phyloP scores from a whole-genome alignment of 2,113 vertebrate genomes.

The Aegotheles bennettii region DNA sequence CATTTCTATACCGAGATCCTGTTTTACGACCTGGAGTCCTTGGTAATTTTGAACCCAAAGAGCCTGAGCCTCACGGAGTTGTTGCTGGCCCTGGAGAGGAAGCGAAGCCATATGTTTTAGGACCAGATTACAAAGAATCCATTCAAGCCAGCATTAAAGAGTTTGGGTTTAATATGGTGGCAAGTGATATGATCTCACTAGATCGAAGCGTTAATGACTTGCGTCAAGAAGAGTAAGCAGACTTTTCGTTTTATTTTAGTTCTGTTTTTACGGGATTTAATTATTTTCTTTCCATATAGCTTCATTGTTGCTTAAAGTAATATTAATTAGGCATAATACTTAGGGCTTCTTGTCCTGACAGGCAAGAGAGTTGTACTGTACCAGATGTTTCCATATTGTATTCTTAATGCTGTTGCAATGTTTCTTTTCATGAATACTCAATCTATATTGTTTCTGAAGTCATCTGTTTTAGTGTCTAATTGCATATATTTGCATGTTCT shows the following conservation, averaged over 20 bases:
- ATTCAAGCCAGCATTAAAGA: constrained; percentile 94
- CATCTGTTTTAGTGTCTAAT: neutral
- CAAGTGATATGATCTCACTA: constrained; percentile 97
- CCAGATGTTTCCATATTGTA: neutral
- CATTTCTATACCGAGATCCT: constrained; percentile 80
- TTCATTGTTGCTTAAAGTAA: neutral
- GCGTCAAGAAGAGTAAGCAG: constrained; percentile 95
- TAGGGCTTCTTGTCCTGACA: neutral
- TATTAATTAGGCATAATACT: neutral
- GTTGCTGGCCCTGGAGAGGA: constrained; percentile 89
- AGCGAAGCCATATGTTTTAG: constrained; percentile 87
- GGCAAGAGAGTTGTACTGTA: neutral
- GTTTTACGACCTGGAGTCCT: constrained; percentile 81
- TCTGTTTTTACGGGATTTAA: neutral
- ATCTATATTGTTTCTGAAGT: neutral
- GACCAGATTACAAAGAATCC: constrained; percentile 89
- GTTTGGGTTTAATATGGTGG: constrained; percentile 99
- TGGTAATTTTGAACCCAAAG: constrained; percentile 93
- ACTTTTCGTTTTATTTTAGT: constrained; percentile 34
- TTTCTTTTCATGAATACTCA: neutral
- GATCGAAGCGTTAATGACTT: constrained; percentile 91
- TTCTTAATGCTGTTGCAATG: neutral
- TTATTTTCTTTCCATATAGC: neutral
- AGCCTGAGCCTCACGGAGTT: constrained; percentile 87
- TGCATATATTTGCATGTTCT: neutral